Evolutionary conservation across 1,140 invertebrate species (phyloP), one percentile per base, ranked within the genome.

Genomic region (Apis laboriosa): DNA sequence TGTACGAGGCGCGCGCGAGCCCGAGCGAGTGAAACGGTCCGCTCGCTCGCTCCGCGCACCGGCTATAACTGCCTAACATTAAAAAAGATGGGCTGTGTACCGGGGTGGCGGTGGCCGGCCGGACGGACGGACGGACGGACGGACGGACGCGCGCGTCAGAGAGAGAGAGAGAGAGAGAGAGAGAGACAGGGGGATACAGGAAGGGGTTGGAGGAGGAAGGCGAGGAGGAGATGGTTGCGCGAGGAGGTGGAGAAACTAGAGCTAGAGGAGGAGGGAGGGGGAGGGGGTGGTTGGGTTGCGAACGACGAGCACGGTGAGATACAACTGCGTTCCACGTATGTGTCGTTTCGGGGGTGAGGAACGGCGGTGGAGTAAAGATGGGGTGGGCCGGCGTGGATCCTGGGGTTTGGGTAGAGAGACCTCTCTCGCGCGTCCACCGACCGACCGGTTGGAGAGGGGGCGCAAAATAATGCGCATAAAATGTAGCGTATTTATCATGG

Each of bases 11-110:
- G 34, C 67, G 72, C 63, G 55, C 28, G 67, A 51, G 58, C 58
- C 51, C 43, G n/a, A 73, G 28, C 49, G 72, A 63, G 72, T 12
- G 79, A 82, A 74, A 73, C 66, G 67, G 71, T 43, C 34, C 60
- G 60, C 75, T 80, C 91, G 85, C 89, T 90, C 91, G 89, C 90
- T 86, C 77, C 80, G 81, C 83, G 88, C 88, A 86, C 88, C 92
- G 92, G 92, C 92, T 93, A 93, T 94, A 94, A 94, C 93, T 94
- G 92, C 93, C 93, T 93, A 93, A 94, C 93, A 94, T 94, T 94
- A 94, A 94, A 94, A 94, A 94, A 94, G 92, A 94, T 94, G 93
- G 93, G 91, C 92, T 93, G 92, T 93, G 92, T 93, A 91, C 92
- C 34, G 92, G 90, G 90, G 83, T 90, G 88, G 83, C 82, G 88